Conservation (phyloP, 2,113 vertebrate genomes). For the Turdus rufiventris region DNA sequence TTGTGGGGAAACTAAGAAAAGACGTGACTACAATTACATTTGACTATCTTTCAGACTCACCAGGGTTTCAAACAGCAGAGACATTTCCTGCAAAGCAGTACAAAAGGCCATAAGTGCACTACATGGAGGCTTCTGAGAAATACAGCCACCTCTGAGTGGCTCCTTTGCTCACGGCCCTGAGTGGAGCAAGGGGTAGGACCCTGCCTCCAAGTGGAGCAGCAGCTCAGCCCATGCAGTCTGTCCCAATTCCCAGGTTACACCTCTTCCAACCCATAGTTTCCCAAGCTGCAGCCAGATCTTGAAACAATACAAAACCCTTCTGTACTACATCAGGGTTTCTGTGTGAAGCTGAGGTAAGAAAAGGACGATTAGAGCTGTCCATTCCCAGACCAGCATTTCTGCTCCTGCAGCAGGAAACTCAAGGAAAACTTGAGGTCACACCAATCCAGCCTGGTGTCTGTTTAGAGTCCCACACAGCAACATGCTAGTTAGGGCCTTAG, state of each 20-base stretch:
- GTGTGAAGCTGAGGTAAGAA: background rate
- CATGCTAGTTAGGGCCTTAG: background rate
- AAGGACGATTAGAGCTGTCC: background rate
- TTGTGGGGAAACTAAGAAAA: background rate
- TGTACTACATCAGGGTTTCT: background rate
- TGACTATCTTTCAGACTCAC: background rate
- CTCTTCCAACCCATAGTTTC: background rate
- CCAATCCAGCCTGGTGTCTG: background rate
- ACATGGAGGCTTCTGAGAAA: background rate
- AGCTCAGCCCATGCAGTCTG: background rate
- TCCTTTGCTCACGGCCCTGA: accelerated
- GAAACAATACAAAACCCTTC: background rate
- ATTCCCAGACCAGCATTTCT: background rate
- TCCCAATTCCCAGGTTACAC: accelerated
- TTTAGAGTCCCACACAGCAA: background rate
- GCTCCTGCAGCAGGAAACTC: accelerated
- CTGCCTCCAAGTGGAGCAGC: background rate
- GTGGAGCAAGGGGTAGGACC: accelerated
- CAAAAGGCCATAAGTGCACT: accelerated
- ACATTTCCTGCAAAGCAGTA: background rate
- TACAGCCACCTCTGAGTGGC: accelerated
- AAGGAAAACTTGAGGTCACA: background rate
- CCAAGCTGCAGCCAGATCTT: background rate
- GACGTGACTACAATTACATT: accelerated
- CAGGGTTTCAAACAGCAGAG: background rate